These are phyloP conservation scores for Pelecanus crispus DNA, from an alignment of 2,113 vertebrate genomes.

Conservation along the genomic window DNA sequence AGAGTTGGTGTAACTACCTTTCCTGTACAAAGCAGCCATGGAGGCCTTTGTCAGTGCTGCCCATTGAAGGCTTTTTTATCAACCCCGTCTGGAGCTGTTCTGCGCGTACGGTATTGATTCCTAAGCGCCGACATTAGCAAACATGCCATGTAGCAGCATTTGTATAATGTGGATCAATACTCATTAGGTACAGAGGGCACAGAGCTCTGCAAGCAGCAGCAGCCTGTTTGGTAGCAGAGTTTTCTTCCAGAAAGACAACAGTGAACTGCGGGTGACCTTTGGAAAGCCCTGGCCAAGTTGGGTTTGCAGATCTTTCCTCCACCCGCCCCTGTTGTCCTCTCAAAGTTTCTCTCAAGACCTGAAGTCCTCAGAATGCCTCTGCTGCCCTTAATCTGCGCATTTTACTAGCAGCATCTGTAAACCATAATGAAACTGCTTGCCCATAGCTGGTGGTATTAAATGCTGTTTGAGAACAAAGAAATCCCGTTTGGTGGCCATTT, in stretches of 20 bases:
- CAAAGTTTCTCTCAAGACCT: not conserved
- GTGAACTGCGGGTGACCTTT: not conserved
- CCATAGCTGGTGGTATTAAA: not conserved
- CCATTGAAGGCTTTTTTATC: not conserved
- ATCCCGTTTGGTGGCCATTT: not conserved
- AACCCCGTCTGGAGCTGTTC: not conserved
- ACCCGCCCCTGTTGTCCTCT: not conserved
- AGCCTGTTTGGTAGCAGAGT: not conserved
- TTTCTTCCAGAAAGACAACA: not conserved
- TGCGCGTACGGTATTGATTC: not conserved
- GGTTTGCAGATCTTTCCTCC: not conserved
- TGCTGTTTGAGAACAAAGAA: not conserved
- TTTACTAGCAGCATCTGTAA: not conserved
- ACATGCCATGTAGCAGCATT: not conserved
- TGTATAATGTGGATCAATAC: not conserved
- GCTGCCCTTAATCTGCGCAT: not conserved
- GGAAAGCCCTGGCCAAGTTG: not conserved
- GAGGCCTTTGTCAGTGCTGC: not conserved
- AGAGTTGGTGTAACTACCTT: not conserved
- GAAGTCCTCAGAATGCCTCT: not conserved
- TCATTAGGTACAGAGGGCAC: not conserved
- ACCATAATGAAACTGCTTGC: not conserved
- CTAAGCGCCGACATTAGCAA: not conserved
- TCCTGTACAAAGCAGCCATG: not conserved
- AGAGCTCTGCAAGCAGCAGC: not conserved